Evolutionary conservation across 2,113 vertebrate species (phyloP).

Genomic region (Amblyornis subalaris): DNA sequence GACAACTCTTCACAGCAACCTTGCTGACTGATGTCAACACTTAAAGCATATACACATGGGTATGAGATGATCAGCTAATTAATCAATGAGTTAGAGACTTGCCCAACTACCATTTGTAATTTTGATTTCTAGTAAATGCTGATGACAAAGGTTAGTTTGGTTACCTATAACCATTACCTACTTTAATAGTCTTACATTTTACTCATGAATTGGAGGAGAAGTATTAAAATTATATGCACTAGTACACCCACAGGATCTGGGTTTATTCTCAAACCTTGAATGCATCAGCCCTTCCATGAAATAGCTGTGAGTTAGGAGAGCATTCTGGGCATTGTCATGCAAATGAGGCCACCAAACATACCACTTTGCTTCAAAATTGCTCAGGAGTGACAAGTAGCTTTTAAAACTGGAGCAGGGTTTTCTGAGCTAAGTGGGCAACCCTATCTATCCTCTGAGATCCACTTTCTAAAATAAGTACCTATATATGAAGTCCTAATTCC

Average conservation of each 20-base stretch:
- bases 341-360: conserved; percentile 55
- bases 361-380: conserved; percentile 62
- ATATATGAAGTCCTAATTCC: background rate
- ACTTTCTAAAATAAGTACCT: conserved; percentile 30
- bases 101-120: background rate
- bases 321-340: conserved; percentile 65
- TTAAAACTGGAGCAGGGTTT: conserved; percentile 48
- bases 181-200: background rate
- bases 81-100: conserved; percentile 45
- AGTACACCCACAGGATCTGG: background rate
- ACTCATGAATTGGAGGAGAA: background rate
- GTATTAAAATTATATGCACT: background rate
- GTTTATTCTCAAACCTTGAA: conserved; percentile 45
- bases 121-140: conserved; percentile 2
- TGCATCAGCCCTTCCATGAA: conserved; percentile 40
- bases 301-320: conserved; percentile 51
- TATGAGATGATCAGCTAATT: conserved; percentile 69
- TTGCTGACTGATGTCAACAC: conserved; percentile 46
- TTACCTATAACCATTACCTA: background rate
- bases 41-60: conserved; percentile 44
- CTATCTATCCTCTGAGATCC: background rate
- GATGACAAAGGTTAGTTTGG: background rate
- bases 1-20: conserved; percentile 72
- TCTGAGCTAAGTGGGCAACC: conserved; percentile 27
- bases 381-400: conserved; percentile 54